Percentiles rank a stretch among this genome's conserved stretches.
Conservation (phyloP, 2,888 invertebrate species). For the Odontothrips loti region DNA sequence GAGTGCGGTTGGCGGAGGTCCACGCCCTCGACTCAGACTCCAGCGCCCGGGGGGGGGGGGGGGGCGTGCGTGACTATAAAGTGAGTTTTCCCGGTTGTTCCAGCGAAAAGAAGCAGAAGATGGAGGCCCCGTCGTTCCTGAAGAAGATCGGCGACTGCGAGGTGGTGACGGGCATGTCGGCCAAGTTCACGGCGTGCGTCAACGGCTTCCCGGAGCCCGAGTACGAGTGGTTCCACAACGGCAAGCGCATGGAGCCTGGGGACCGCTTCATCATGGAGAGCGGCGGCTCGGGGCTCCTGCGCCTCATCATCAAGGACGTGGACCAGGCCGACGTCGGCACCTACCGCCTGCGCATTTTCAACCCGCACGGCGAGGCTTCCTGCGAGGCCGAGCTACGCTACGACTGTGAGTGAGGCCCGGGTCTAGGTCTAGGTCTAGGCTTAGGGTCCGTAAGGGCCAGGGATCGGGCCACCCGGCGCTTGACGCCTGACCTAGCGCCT, state of each 20-base stretch:
- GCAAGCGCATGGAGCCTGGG: constrained; percentile 71
- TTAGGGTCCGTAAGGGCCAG: too few species aligned
- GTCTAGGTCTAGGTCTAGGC: too few species aligned
- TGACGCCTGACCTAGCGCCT: too few species aligned
- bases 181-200: constrained; percentile 89
- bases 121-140: constrained; percentile 81
- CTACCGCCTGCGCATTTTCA: constrained; percentile 77
- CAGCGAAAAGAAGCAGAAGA: constrained; percentile 67
- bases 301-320: constrained; percentile 73
- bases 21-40: too few species aligned
- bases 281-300: constrained; percentile 75
- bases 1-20: constrained; percentile 46
- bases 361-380: constrained; percentile 76
- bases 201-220: constrained; percentile 83
- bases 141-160: constrained; percentile 87
- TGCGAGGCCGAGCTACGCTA: constrained; percentile 76
- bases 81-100: constrained; percentile 36
- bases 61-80: background rate
- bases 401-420: constrained; percentile 60
- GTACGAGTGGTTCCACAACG: constrained; percentile 81
- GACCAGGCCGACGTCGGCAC: constrained; percentile 75
- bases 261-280: constrained; percentile 78
- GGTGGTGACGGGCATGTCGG: constrained; percentile 80
- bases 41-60: too few species aligned
- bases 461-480: too few species aligned